Base-by-base conservation (phyloP, 2,888 invertebrate genomes). In the Crocallis elinguaria region DNA sequence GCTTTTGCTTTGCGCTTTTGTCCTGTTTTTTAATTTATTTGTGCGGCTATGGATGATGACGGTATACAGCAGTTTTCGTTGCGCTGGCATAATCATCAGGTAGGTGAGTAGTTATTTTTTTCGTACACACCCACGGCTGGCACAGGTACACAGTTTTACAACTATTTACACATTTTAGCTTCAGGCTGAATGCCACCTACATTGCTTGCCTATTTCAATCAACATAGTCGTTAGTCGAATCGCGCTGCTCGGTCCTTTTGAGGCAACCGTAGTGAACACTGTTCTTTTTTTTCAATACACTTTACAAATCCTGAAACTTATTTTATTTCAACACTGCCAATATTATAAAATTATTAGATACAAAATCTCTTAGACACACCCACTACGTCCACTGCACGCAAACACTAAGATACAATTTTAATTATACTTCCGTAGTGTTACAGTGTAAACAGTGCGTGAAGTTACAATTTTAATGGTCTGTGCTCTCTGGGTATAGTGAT, bases 11-110 rank as follows among this genome's bases (percentile, higher is more conserved):
- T 71, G 75, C 68, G 75, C 79, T 79, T 75, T 77, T 70, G 66
- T 68, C 60, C 67, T 69, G 69, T 71, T 67, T 70, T 68, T 65
- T 71, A n/a, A 68, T 69, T 60, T 45, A 51, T 46, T 52, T 59
- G 66, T 69, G 64, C 76, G 61, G 78, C 69, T 73, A 92, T 92
- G 91, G 92, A 89, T 81, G 93, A 93, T 79, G 94, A 93, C 77
- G 92, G 93, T 66, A 86, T 93, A 71, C 95, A 95, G 86, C 96
- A 96, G 84, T 96, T 96, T 88, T 96, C 96, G 84, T 93, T 96
- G 76, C 93, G 96, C 83, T 96, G 96, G 96, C 96, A 96, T 88
- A 96, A 96, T 86, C 95, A 94, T 85, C 94, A 94, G 93, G 94
- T 94, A 92, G 93, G 92, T 87, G 79, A 89, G 90, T 90, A 88